Evolutionary conservation across 2,113 vertebrate species (phyloP), one percentile per base, ranked within the genome.

Genomic region (Mirounga angustirostris): DNA sequence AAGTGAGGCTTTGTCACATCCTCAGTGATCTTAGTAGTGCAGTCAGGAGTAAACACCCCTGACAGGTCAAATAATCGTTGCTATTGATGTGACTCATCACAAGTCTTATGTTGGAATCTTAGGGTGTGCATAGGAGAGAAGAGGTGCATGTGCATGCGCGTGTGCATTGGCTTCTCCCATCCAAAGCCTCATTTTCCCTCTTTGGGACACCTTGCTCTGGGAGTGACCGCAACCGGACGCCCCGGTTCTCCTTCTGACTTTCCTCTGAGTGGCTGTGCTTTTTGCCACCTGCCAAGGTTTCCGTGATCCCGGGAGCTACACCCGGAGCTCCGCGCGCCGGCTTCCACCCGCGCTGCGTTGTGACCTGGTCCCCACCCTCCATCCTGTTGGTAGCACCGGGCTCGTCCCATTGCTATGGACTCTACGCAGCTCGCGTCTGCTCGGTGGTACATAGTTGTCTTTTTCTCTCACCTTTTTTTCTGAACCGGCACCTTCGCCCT

Each of bases 31-130:
- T 67, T 61, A 28, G 52, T 36, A n/a, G 67, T 2, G 24, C 1
- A 43, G 36, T 79, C 50, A 6, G 19, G 40, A 93, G 76, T 43
- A 93, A 94, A 90, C 90, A 90, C 71, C 59, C 83, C 63, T 43
- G 92, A 61, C 84, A 50, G 86, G 83, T 80, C 67, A 56, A 33
- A 58, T 95, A 6, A 84, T 92, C 54, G 79, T 81, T 30, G 33
- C 74, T 83, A 10, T 69, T 33, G 74, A 26, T 59, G 14, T 92
- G 97, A 95, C 36, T 98, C 97, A 95, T 14, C 4, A 2, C n/a
- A 14, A 18, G 43, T 15, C 26, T 92, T 30, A 7, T 30, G 79
- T 14, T 65, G 80, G 89, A 69, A 84, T 92, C 83, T 46, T 22
- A 65, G 80, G 36, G 94, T 13, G 94, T 90, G 92, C 24, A 4